Evolutionary conservation across 2,113 vertebrate genomes (phyloP).

Genomic region (Bujurquina vittata): DNA sequence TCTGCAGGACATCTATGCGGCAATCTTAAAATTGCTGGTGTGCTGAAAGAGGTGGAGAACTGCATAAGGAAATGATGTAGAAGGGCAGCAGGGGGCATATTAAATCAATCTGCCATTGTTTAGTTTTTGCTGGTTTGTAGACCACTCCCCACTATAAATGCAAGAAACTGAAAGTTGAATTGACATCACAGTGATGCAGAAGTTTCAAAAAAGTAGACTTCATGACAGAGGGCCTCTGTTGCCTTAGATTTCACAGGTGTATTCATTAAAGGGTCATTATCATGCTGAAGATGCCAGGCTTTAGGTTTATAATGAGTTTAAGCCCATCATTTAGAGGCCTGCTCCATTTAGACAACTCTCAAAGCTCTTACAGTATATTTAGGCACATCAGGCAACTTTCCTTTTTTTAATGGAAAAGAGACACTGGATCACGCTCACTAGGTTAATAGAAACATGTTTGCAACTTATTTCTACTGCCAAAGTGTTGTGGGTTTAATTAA

Average conservation of each 20-base stretch:
- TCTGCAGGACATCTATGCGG: too few relatives aligned
- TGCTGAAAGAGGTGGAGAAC: too few relatives aligned
- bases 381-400: not conserved
- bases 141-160: too few relatives aligned
- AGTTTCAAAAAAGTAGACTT: not conserved
- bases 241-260: too few relatives aligned
- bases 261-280: not conserved
- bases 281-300: not conserved
- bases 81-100: too few relatives aligned
- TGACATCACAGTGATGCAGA: not conserved
- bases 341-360: not conserved
- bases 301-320: not conserved
- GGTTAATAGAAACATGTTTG: not conserved
- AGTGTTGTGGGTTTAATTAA: not conserved
- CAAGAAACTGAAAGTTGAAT: not conserved
- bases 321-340: not conserved
- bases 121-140: too few relatives aligned
- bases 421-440: not conserved
- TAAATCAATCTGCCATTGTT: too few relatives aligned
- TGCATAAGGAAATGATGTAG: too few relatives aligned
- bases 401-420: not conserved
- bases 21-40: too few relatives aligned
- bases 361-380: not conserved
- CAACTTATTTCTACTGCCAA: not conserved
- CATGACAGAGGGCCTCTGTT: too few relatives aligned